Evolutionary conservation across 2,888 invertebrate genomes (phyloP).

Genomic region (Lumbricus terrestris): DNA sequence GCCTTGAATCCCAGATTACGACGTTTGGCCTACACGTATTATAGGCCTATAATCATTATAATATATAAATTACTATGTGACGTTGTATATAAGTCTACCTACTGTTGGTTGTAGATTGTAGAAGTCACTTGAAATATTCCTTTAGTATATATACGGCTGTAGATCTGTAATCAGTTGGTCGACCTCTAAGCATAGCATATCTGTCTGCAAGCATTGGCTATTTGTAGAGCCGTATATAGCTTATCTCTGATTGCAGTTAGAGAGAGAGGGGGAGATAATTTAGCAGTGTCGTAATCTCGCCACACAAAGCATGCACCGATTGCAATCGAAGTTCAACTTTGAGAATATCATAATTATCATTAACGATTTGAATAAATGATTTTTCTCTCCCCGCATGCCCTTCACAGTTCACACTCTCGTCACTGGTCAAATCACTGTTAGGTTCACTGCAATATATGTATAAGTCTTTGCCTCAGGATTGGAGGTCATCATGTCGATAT

Average conservation of each 20-base stretch:
- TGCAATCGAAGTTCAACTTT: neutral
- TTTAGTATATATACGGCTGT: neutral
- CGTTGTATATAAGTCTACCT: neutral
- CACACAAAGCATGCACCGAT: neutral
- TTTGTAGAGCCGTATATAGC: neutral
- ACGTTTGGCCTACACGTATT: neutral
- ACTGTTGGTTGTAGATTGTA: neutral
- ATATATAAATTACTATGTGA: neutral
- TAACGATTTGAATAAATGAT: neutral
- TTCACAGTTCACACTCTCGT: neutral
- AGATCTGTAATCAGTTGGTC: neutral
- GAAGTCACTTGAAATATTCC: neutral
- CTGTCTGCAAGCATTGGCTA: neutral
- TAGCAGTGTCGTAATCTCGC: neutral
- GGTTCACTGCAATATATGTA: neutral
- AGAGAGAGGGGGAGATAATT: neutral
- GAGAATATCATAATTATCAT: neutral
- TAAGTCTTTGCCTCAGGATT: neutral
- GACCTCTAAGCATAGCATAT: neutral
- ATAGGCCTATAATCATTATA: no score
- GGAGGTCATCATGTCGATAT: neutral
- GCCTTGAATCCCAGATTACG: neutral
- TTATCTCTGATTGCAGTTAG: neutral
- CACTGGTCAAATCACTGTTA: neutral
- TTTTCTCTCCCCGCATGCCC: neutral